Base-by-base conservation (phyloP, 1,140 invertebrate species). In the Drosophila virilis region DNA sequence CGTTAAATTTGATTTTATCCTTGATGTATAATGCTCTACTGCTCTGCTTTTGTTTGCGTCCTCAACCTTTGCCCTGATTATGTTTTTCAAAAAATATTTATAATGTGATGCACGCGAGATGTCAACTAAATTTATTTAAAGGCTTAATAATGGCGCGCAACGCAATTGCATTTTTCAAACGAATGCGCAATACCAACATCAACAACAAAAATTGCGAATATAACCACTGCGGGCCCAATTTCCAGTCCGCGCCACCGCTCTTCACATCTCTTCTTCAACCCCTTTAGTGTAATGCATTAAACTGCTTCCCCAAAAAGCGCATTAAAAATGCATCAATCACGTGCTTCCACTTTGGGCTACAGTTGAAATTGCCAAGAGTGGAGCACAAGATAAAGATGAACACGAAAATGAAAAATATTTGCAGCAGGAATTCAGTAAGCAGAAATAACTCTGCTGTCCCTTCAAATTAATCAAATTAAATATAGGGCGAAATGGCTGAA, bases 281-380 rank as follows among this genome's bases (percentile, higher is more conserved):
- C 32, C 37, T 38, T 22, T 40, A 61, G 69, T 68, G 59, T 65
- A 68, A 68, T 54, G 71, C 75, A 74, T 77, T 77, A 60, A 77
- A 59, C 40, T 52, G 32, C 17, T 46, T 59, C 45, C 42, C 62
- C 70, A 59, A 73, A 84, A 89, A 73, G 77, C 84, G 77, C 84
- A 90, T 90, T 90, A 90, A 90, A 91, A 90, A 91, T 90, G 88
- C 82, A 90, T 90, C 88, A 90, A 90, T 90, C 88, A 91, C 68
- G 71, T 80, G 74, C 46, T 60, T 66, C 42, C 51, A 64, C 48
- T 77, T 70, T 59, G 10, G 15, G 45, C 61, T 67, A 68, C 43
- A 59, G 60, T 46, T 54, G 40, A 58, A 61, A 71, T 54, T 62
- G 51, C 45, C 67, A 28, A 70, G 43, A 48, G 64, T 59, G 33